Conservation (phyloP, 2,888 invertebrate species). For the Netelia melanura region DNA sequence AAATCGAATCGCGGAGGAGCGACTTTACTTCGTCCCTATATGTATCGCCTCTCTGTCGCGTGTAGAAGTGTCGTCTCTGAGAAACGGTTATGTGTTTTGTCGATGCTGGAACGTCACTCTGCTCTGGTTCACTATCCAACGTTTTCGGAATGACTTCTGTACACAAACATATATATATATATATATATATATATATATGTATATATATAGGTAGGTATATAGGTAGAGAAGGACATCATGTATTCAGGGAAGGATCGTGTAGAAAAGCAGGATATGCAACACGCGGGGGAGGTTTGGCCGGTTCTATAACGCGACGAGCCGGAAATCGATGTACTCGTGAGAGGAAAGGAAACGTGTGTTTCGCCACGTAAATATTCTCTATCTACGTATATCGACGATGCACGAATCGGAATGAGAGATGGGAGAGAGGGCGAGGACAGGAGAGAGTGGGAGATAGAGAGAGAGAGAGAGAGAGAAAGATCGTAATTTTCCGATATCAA, state of each 20-base stretch:
- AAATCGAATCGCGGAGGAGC: slow-evolving; percentile 11
- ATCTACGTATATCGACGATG: slow-evolving; percentile 39
- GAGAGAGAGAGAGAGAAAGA: slow-evolving; percentile 29
- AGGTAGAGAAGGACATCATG: slow-evolving; percentile 38
- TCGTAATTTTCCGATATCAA: slow-evolving; percentile 71
- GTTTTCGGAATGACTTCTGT: slow-evolving; percentile 62
- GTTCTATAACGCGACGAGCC: slow-evolving; percentile 37
- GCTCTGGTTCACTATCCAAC: slow-evolving; percentile 54
- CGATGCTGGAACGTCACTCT: slow-evolving; percentile 65
- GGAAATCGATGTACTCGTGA: slow-evolving; percentile 62
- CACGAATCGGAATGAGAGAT: slow-evolving; percentile 17
- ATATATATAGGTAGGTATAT: slow-evolving; percentile 17
- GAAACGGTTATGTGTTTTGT: slow-evolving; percentile 70
- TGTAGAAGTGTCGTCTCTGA: slow-evolving; percentile 67
- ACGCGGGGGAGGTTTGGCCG: slow-evolving; percentile 29
- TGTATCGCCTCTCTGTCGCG: slow-evolving; percentile 7
- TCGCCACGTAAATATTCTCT: slow-evolving; percentile 56
- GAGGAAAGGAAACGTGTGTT: slow-evolving; percentile 31
- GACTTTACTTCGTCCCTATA: not conserved
- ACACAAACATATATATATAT: slow-evolving; percentile 2
- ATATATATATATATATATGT: slow-evolving; percentile 24
- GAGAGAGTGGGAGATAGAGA: not conserved
- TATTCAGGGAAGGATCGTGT: slow-evolving; percentile 37
- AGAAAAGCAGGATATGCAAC: slow-evolving; percentile 46
- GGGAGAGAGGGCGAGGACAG: not conserved